Conservation (phyloP, 1,140 invertebrate genomes). For the Sipha flava region DNA sequence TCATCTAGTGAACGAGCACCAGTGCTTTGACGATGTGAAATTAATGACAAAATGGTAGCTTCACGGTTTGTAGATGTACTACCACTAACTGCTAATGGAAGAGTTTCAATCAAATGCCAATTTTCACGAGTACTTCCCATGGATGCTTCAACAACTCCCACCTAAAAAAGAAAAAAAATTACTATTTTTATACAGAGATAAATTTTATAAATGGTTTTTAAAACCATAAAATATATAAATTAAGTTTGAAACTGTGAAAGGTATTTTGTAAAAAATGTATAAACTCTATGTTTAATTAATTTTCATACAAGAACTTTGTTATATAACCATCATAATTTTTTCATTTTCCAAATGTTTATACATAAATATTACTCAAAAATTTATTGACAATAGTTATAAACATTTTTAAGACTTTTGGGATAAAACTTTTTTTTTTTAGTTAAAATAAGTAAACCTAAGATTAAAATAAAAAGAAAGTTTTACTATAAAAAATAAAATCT, state of each 20-base stretch:
- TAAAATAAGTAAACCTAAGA: neutral
- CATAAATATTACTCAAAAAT: neutral
- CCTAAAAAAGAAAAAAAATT: slow-evolving; percentile 24
- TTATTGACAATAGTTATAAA: neutral
- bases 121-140: slow-evolving; percentile 49
- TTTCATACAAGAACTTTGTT: neutral
- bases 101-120: slow-evolving; percentile 62
- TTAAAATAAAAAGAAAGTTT: neutral
- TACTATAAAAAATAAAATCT: neutral
- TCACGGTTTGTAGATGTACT: slow-evolving; percentile 58
- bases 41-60: slow-evolving; percentile 43
- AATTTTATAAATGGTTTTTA: no score
- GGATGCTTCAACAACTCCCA: slow-evolving; percentile 42
- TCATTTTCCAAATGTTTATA: neutral
- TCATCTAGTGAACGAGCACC: slow-evolving; percentile 37
- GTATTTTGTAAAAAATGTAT: no score
- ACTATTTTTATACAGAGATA: neutral
- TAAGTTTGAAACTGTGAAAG: no score
- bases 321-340: no score
- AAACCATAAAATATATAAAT: no score
- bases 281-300: neutral
- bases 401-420: neutral
- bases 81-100: slow-evolving; percentile 59
- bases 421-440: neutral
- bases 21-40: slow-evolving; percentile 40